Percentiles rank a stretch among this genome's conserved stretches.
phyloP scores from a whole-genome alignment of 2,797 vertebrate genomes.

The Diceros bicornis region DNA sequence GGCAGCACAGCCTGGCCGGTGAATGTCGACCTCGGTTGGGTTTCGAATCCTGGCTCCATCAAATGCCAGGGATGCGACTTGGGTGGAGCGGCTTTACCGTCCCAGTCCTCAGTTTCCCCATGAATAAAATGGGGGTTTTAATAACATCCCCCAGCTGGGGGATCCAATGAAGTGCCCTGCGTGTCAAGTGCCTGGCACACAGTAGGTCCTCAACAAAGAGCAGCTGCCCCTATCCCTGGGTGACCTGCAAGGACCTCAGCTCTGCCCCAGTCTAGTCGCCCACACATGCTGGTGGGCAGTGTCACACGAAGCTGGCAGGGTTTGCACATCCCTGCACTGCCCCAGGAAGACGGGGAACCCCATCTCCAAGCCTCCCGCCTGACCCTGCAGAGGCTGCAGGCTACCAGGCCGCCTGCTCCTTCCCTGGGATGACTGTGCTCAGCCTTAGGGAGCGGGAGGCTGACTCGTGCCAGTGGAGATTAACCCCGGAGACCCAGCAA shows the following conservation, averaged over 20 bases:
- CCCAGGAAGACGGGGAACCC: too few relatives aligned
- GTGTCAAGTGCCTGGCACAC: too few relatives aligned
- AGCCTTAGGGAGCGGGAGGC: not conserved
- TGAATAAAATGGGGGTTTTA: not conserved
- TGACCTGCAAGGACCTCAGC: too few relatives aligned
- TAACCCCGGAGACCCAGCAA: not conserved
- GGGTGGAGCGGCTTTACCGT: not conserved
- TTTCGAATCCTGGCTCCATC: not conserved
- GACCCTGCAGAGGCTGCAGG: not conserved
- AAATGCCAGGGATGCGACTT: not conserved
- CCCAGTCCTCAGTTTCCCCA: not conserved
- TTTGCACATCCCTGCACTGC: too few relatives aligned
- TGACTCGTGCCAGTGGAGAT: not conserved
- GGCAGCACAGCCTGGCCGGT: not conserved
- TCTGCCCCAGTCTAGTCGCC: too few relatives aligned
- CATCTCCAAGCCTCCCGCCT: too few relatives aligned
- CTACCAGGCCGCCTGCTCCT: not conserved
- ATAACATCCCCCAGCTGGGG: not conserved
- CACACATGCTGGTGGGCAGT: too few relatives aligned
- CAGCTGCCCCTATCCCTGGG: too few relatives aligned
- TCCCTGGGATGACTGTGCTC: not conserved
- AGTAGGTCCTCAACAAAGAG: too few relatives aligned
- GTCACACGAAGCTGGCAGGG: too few relatives aligned
- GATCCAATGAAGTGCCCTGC: not conserved
- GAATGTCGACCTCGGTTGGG: fast-evolving